Evolutionary conservation across 1,140 invertebrate species (phyloP).

Genomic region (Trachymyrmex septentrionalis): DNA sequence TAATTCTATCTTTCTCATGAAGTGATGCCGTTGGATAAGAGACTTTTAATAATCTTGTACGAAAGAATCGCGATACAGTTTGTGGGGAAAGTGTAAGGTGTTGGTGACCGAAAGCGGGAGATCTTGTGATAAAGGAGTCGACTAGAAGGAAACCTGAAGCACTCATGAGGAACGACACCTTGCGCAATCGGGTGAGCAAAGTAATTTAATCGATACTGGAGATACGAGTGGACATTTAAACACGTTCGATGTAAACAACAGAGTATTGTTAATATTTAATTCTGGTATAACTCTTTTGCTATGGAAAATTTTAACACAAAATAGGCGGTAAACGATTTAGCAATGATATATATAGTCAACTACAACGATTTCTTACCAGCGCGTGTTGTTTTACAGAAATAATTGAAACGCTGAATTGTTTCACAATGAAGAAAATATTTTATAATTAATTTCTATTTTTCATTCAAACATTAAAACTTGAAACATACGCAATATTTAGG

Average conservation of each 20-base stretch:
- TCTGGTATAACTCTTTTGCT: background rate
- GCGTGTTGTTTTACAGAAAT: background rate
- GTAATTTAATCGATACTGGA: conserved; percentile 42
- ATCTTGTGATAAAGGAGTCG: conserved; percentile 41
- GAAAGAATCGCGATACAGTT: conserved; percentile 21
- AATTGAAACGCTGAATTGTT: background rate
- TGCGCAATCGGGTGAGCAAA: conserved; percentile 31
- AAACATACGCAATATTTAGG: background rate
- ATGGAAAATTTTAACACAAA: background rate
- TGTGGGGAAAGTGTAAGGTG: conserved; percentile 28
- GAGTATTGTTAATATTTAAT: background rate
- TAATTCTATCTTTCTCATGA: background rate
- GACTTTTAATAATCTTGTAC: conserved; percentile 47
- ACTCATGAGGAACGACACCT: conserved; percentile 35
- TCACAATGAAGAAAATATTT: background rate
- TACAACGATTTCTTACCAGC: background rate
- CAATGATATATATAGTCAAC: background rate
- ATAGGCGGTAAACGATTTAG: background rate
- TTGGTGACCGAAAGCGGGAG: conserved; percentile 44
- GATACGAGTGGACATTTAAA: conserved; percentile 52
- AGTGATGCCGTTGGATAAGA: conserved; percentile 41
- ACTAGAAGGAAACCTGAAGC: conserved; percentile 20
- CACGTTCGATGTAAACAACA: background rate
- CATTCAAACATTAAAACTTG: background rate
- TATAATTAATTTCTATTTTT: background rate